Percentiles rank a stretch among this genome's conserved stretches.
phyloP scores from a whole-genome alignment of 2,113 vertebrate genomes.

The Myiagra hebetior region DNA sequence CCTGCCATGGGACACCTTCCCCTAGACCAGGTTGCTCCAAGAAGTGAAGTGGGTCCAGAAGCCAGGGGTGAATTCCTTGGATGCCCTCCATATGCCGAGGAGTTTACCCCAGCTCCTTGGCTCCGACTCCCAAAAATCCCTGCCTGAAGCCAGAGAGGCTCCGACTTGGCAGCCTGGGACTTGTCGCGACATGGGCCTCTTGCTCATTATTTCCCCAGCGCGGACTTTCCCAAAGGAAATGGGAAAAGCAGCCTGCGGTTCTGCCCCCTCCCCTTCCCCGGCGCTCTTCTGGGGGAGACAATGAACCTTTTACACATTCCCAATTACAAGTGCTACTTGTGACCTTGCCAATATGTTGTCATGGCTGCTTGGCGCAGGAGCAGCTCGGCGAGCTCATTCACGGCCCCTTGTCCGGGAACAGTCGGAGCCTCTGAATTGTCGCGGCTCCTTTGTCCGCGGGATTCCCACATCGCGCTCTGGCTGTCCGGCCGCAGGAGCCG shows the following conservation, averaged over 20 bases:
- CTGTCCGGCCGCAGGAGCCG: background rate
- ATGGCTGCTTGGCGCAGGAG: conserved; percentile 60
- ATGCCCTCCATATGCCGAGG: background rate
- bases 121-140: background rate
- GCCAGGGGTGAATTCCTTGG: conserved; percentile 5
- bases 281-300: conserved; percentile 32
- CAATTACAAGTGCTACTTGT: conserved; percentile 65
- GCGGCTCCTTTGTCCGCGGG: background rate
- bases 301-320: conserved; percentile 63
- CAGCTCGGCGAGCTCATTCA: conserved; percentile 37
- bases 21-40: background rate
- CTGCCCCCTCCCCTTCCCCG: conserved; percentile 40
- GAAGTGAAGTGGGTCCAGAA: background rate
- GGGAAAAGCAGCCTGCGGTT: conserved; percentile 28
- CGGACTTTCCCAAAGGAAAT: conserved; percentile 61
- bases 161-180: conserved; percentile 19
- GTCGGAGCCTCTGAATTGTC: background rate
- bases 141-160: conserved; percentile 5
- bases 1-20: background rate
- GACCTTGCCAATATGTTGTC: conserved; percentile 69
- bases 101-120: background rate
- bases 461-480: background rate
- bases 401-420: background rate
- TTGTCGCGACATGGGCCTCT: conserved; percentile 44
- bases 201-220: conserved; percentile 60